A percentile compares a stretch with the other conserved stretches of the same genome.
phyloP scores from a whole-genome alignment of 2,797 vertebrate genomes.

The Scomberomorus guttatus region DNA sequence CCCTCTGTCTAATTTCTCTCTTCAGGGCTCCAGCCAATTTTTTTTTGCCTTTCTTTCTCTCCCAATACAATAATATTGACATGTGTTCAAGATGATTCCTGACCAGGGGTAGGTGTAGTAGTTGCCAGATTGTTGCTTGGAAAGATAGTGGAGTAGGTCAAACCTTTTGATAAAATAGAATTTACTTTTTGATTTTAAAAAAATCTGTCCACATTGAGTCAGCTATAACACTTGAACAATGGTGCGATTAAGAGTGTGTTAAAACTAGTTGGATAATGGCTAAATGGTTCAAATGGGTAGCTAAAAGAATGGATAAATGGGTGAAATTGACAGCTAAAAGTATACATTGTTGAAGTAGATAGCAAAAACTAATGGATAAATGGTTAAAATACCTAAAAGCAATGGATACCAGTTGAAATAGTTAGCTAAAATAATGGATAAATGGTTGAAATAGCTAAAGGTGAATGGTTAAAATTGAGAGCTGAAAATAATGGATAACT shows the following conservation, averaged over 20 bases:
- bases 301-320: background rate
- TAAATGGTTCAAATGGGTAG: background rate
- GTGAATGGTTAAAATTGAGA: too few species aligned
- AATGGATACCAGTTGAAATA: background rate
- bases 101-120: background rate
- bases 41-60: background rate
- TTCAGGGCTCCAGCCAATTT: constrained; percentile 4
- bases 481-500: too few species aligned
- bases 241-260: background rate
- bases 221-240: background rate
- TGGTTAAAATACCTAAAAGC: background rate
- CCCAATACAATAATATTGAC: background rate
- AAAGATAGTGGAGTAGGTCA: background rate
- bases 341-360: too few species aligned
- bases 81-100: background rate
- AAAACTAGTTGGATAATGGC: background rate
- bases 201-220: background rate
- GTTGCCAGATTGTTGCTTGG: background rate
- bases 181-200: background rate
- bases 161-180: background rate
- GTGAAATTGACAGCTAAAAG: background rate
- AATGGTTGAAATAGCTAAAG: background rate
- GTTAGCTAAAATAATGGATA: too few species aligned
- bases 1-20: background rate
- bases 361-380: background rate